phyloP scores from a whole-genome alignment of 1,140 invertebrate genomes.

The Philopotamus ludificatus region DNA sequence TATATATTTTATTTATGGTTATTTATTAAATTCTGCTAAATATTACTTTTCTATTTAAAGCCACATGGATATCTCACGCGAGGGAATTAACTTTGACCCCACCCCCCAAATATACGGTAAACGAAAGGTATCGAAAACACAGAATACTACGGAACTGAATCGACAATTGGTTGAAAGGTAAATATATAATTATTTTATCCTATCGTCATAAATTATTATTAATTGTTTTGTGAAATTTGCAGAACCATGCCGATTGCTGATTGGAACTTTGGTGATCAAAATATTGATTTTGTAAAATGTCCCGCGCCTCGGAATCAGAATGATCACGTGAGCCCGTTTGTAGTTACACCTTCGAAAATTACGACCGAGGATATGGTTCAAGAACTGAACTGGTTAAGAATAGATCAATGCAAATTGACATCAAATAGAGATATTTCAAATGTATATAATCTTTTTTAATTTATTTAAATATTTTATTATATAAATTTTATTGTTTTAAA shows the following conservation, averaged over 20 bases:
- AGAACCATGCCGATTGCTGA: slow-evolving; percentile 1
- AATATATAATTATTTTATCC: background rate
- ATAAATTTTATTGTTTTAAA: background rate
- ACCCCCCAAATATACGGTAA: slow-evolving; percentile 54
- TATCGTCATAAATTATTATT: background rate
- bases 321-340: slow-evolving; percentile 19
- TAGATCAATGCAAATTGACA: slow-evolving; percentile 42
- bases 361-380: slow-evolving; percentile 52
- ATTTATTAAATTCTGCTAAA: background rate
- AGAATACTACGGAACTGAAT: slow-evolving; percentile 51
- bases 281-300: slow-evolving; percentile 36
- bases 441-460: background rate
- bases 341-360: slow-evolving; percentile 43
- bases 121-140: slow-evolving; percentile 57
- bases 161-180: slow-evolving; percentile 42
- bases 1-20: slow-evolving; percentile 12
- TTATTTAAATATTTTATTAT: slow-evolving; percentile 4
- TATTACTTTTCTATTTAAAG: no score
- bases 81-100: slow-evolving; percentile 50
- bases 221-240: background rate
- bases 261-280: slow-evolving; percentile 8
- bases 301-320: slow-evolving; percentile 32
- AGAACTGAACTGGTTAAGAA: slow-evolving; percentile 49
- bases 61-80: slow-evolving; percentile 49
- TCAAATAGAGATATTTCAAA: slow-evolving; percentile 14